Percentiles rank a stretch among this genome's conserved stretches.
Conservation (phyloP, 2,797 vertebrate genomes). For the Rhincodon typus region DNA sequence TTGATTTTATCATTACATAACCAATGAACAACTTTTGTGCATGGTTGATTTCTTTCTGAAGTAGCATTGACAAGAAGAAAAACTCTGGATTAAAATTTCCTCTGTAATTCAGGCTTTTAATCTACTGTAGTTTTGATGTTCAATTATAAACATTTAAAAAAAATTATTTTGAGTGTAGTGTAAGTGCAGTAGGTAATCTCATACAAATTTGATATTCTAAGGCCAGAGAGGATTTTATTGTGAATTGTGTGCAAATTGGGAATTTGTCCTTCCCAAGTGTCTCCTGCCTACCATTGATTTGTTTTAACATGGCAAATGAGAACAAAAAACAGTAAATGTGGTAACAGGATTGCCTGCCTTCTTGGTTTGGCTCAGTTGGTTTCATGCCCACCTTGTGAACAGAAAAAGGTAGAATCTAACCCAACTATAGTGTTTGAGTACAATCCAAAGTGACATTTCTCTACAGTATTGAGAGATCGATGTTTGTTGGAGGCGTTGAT, state of each 20-base stretch:
- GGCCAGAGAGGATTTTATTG: not conserved
- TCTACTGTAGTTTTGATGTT: not conserved
- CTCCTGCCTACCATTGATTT: not conserved
- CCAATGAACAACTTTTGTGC: not conserved
- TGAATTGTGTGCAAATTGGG: not conserved
- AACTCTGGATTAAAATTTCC: not conserved
- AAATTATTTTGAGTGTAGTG: not conserved
- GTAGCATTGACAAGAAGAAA: not conserved
- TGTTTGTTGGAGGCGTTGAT: not conserved
- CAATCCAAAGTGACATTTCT: not conserved
- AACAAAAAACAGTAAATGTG: not conserved
- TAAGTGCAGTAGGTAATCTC: not conserved
- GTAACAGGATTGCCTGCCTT: not conserved
- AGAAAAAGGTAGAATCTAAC: not conserved
- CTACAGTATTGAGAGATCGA: not conserved
- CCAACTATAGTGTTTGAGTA: not conserved
- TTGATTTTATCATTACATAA: not conserved
- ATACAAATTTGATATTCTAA: not conserved
- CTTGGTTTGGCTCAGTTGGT: not conserved
- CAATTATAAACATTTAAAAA: not conserved
- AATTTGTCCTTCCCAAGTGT: not conserved
- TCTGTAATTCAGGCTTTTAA: not conserved
- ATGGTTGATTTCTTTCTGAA: not conserved
- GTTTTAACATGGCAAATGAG: not conserved
- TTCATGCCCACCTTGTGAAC: too few relatives aligned